Percentiles rank a stretch among this genome's conserved stretches.
phyloP scores from a whole-genome alignment of 2,113 vertebrate genomes.

The Pelecanoides urinatrix region DNA sequence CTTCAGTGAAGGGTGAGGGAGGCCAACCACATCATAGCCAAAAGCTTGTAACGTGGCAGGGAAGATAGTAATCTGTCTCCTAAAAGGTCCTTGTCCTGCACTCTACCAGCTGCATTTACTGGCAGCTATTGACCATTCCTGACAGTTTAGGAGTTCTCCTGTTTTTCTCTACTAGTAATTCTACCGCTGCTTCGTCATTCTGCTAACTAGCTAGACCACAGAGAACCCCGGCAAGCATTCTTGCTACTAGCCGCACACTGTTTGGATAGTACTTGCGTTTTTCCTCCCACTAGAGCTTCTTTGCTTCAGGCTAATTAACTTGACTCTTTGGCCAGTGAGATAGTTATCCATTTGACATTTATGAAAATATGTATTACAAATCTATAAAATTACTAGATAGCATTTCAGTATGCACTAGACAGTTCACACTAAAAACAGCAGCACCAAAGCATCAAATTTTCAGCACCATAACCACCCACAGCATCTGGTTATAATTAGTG shows the following conservation, averaged over 20 bases:
- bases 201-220: background rate
- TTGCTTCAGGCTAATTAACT: background rate
- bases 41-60: too few species aligned
- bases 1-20: background rate
- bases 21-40: background rate
- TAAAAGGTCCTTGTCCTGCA: too few species aligned
- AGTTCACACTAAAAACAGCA: background rate
- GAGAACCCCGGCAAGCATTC: background rate
- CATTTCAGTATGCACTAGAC: background rate
- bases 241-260: background rate
- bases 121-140: background rate
- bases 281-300: background rate
- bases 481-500: background rate
- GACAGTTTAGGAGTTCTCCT: background rate
- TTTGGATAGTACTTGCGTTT: background rate
- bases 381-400: background rate
- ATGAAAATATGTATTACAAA: background rate
- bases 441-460: background rate
- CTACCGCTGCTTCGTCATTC: background rate
- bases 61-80: too few species aligned
- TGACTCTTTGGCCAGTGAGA: background rate
- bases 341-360: background rate
- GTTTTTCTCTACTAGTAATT: background rate
- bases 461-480: background rate
- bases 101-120: background rate